Evolutionary conservation across 2,113 vertebrate genomes (phyloP).

Genomic region (Tympanuchus pallidicinctus): DNA sequence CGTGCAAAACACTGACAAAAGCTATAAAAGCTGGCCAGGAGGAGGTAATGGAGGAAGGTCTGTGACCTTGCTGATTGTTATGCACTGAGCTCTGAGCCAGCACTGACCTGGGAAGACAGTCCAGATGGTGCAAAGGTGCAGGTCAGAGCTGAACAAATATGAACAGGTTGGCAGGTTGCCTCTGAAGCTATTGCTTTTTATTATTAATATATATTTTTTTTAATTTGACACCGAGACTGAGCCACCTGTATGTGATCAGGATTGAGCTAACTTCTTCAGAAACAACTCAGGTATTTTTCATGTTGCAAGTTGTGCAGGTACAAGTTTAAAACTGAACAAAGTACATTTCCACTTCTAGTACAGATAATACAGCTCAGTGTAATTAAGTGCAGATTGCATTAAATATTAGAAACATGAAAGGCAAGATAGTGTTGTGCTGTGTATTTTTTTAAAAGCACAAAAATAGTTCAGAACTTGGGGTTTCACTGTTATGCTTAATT

Average conservation of each 20-base stretch:
- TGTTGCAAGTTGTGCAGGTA: background rate
- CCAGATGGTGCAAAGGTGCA: background rate
- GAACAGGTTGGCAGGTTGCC: background rate
- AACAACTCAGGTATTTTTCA: background rate
- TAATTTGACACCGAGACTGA: background rate
- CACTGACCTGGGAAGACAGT: background rate
- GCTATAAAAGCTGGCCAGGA: background rate
- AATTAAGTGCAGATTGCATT: background rate
- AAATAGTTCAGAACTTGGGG: background rate
- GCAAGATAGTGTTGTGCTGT: background rate
- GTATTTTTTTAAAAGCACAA: background rate
- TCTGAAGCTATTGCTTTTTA: background rate
- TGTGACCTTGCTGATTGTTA: background rate
- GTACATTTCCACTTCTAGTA: background rate
- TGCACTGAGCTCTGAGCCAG: background rate
- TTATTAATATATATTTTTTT: background rate
- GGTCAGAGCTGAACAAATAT: background rate
- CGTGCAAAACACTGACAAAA: background rate
- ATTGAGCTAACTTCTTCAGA: background rate
- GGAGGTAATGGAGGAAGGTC: background rate
- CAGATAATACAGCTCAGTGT: background rate
- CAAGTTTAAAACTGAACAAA: background rate
- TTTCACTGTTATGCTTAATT: background rate
- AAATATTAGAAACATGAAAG: background rate
- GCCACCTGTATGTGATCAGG: background rate